Base-by-base conservation (phyloP, 2,888 invertebrate genomes). In the Heliconius charithonia region DNA sequence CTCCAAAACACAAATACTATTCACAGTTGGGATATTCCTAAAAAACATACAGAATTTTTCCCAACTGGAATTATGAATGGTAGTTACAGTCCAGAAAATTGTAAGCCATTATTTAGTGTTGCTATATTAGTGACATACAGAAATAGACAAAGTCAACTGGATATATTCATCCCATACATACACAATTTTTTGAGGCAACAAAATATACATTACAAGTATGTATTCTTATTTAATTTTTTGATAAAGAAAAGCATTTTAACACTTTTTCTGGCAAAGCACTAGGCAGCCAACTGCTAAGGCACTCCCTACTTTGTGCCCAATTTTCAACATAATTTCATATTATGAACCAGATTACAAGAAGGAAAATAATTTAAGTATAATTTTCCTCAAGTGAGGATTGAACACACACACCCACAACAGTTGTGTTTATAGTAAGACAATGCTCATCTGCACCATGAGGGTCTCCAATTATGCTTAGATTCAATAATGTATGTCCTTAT, bases 171-270 rank as follows among this genome's bases (percentile, higher is more conserved):
- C 80, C 97, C 97, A 76, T 98, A 98, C 85, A 98, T 99, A 93
- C 98, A 99, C 90, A 96, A 97, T 72, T 98, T 97, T 90, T 93
- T 99, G 80, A 97, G 97, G 83, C 95, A 96, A 79, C 99, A 99
- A 89, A 96, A 97, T 84, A 95, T 99, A 59, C 97, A 98, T 88
- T 99, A 99, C 90, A 92, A 91, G 95, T 94, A 82, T 90, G 91
- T 89, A 70, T 37, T 56, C 16, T 72, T 22, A 37, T 27, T 63
- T 6, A 51, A 25, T 41, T 41, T 45, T 69, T 59, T n/a, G 3
- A 59, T n/a, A 59, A n/a, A 10, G 9, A 10, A 59, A n/a, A n/a
- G 10, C 9, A 45, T 45, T 16, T 7, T 51, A 19, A 7, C 51
- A 51, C 19, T 51, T 51, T 51, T 51, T 51, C 19, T 51, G 6